phyloP scores from a whole-genome alignment of 2,888 invertebrate genomes.

The Apotomis betuletana region DNA sequence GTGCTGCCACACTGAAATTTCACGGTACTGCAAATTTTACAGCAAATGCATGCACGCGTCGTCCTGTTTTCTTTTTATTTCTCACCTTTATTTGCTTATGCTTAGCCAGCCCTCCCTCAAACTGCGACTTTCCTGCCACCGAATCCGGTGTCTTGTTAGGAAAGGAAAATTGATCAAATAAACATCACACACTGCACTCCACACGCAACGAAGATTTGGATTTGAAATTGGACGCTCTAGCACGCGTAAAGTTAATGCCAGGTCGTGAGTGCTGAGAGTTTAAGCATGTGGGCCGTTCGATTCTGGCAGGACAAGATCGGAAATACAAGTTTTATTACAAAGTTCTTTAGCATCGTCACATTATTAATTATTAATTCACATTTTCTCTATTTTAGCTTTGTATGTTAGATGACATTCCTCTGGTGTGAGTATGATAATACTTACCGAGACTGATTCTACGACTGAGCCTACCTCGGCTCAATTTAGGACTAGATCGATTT shows the following conservation, averaged over 20 bases:
- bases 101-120: constrained; percentile 61
- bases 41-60: constrained; percentile 45
- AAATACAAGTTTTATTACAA: background rate
- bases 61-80: constrained; percentile 40
- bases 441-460: too few relatives aligned
- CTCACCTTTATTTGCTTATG: constrained; percentile 56
- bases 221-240: constrained; percentile 57
- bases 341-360: too few relatives aligned
- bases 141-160: constrained; percentile 79
- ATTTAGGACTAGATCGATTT: too few relatives aligned
- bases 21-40: background rate
- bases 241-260: constrained; percentile 73
- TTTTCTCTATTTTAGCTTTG: background rate
- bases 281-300: background rate
- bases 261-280: constrained; percentile 43
- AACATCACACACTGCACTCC: constrained; percentile 82
- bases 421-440: too few relatives aligned
- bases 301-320: constrained; percentile 7
- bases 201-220: constrained; percentile 64
- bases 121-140: constrained; percentile 81
- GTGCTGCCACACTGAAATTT: too few relatives aligned
- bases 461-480: too few relatives aligned
- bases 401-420: too few relatives aligned
- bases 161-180: constrained; percentile 80
- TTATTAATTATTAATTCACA: background rate